Percentiles rank a stretch among this genome's conserved stretches.
These are phyloP conservation scores for Chelonus formosanus DNA, from an alignment of 2,888 invertebrate genomes.

Conservation along the genomic window DNA sequence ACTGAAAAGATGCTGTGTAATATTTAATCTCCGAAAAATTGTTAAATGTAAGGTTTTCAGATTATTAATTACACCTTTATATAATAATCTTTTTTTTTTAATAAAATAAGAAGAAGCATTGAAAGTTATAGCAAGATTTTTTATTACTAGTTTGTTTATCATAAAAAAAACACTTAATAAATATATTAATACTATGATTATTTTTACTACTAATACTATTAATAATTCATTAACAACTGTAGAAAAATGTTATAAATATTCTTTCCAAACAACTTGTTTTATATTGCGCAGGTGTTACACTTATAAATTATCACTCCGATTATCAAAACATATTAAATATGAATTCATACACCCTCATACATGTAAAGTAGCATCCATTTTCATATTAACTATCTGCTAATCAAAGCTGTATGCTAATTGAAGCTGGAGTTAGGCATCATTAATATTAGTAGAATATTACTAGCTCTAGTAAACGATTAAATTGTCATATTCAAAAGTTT, in stretches of 20 bases:
- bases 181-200: no score
- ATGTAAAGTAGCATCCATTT: not conserved
- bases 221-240: no score
- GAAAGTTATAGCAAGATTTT: no score
- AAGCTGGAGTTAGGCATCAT: slow-evolving; percentile 27
- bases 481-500: slow-evolving; percentile 42
- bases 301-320: no score
- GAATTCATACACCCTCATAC: not conserved
- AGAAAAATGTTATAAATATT: no score
- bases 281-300: no score
- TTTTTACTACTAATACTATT: no score
- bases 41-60: not conserved
- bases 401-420: slow-evolving; percentile 29
- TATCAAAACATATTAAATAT: no score
- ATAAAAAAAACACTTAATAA: no score
- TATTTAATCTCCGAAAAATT: not conserved
- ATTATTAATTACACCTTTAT: not conserved
- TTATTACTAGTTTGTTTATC: no score
- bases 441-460: slow-evolving; percentile 40
- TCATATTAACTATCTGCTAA: slow-evolving; percentile 16
- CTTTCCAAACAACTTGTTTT: no score
- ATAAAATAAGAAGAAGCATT: not conserved
- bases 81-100: no score
- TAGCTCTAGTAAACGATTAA: slow-evolving; percentile 42
- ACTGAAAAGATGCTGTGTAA: slow-evolving; percentile 6